These are phyloP conservation scores for Drosophila lacicola DNA, from an alignment of 2,888 invertebrate genomes.

Conservation along the genomic window DNA sequence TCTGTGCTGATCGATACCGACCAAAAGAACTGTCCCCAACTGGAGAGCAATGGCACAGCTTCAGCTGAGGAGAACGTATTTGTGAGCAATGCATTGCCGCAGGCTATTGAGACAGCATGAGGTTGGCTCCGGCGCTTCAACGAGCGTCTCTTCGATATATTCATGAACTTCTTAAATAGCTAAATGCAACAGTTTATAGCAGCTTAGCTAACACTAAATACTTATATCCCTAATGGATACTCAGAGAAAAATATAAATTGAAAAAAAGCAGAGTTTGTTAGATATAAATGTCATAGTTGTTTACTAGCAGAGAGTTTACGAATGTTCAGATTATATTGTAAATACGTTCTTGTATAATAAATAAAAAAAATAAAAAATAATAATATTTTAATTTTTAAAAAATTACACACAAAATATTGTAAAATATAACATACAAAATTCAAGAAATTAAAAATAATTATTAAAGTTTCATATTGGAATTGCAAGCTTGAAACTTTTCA, in stretches of 20 bases:
- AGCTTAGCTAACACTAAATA: not conserved
- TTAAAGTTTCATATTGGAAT: not conserved
- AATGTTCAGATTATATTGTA: conserved; percentile 14
- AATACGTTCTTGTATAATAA: not conserved
- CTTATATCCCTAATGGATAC: not conserved
- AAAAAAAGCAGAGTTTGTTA: not conserved
- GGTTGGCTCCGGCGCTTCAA: conserved; percentile 74
- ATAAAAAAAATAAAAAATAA: not conserved
- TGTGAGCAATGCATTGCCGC: conserved; percentile 46
- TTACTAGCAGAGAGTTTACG: not conserved
- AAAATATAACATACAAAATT: too few relatives aligned
- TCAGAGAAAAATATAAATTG: not conserved
- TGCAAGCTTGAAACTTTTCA: too few relatives aligned
- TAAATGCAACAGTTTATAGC: conserved; percentile 12
- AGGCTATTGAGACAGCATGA: conserved; percentile 69
- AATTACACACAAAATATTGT: not conserved
- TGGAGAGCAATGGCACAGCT: conserved; percentile 47
- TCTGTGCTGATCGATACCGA: conserved; percentile 68
- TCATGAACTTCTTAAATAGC: conserved; percentile 59
- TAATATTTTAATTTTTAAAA: not conserved
- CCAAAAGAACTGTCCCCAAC: conserved; percentile 71
- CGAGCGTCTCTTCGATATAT: conserved; percentile 69
- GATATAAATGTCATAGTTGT: not conserved
- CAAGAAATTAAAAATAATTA: not conserved
- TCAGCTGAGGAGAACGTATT: conserved; percentile 35